Evolutionary conservation across 2,888 invertebrate genomes (phyloP), one percentile per base, ranked within the genome.

Genomic region (Conchocele bisecta): DNA sequence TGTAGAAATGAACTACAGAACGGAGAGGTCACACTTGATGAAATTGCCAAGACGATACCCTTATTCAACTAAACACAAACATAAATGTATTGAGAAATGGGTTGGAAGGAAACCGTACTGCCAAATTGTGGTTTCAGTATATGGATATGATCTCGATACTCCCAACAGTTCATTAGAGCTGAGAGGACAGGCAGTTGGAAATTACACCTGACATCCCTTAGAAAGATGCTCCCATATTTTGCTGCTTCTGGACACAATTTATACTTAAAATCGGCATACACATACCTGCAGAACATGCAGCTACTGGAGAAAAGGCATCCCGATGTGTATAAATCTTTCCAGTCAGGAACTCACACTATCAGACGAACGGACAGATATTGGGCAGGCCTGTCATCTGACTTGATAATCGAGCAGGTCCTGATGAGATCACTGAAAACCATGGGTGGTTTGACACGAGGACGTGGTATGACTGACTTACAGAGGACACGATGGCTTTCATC

Each of bases 371-470:
- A 83, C 35, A 50, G 77, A 42, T 75, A 59, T 24, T 85, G 84
- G 83, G 77, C 71, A 41, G 84, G 84, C 31, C 59, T 85, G 5
- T 75, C 81, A 24, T 59, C 79, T 24, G 81, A 85, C 51, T 64
- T 84, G 11, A 64, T 82, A 0, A 85, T 85, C 42, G 83, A 85
- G 50, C 83, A 85, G 51, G 72, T 69, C 3, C 58, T 85, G 2
- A 83, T 85, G 84, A 29, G 80, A 33, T 76, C 61, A 46, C 24
- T 83, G 1, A 85, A 83, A 48, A 63, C 65, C 17, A 69, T 59
- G 13, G 75, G 81, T n/a, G 82, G 83, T 13, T 20, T 81, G 53
- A 79, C 73, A 9, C n/a, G 77, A 31, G 78, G 81, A 5, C 33
- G 71, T 17, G 81, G 78, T 13, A 71, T 80, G 75, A 37, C 51